These are phyloP conservation scores for Hippocampus guttulatus DNA, from an alignment of 2,113 vertebrate genomes.

Conservation along the genomic window DNA sequence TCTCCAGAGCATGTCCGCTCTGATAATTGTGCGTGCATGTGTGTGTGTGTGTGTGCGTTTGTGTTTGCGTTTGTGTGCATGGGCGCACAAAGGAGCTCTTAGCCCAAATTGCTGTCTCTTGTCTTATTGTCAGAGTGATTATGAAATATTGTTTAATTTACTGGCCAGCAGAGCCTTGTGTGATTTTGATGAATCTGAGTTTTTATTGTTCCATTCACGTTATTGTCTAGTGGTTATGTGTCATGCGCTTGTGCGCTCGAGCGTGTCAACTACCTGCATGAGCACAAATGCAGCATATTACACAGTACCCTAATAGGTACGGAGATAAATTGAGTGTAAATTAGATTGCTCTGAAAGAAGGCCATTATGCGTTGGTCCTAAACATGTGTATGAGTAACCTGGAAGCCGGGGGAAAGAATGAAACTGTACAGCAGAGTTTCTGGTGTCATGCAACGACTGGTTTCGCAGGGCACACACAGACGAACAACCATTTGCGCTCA, in stretches of 20 bases:
- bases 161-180: constrained; percentile 70
- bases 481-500: too few species aligned
- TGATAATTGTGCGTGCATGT: constrained; percentile 82
- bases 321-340: neutral
- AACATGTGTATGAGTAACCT: neutral
- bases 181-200: constrained; percentile 84
- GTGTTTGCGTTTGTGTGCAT: constrained; percentile 54
- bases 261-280: constrained; percentile 40
- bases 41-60: constrained; percentile 72
- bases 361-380: neutral
- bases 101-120: constrained; percentile 83
- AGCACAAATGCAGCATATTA: constrained; percentile 22
- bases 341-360: neutral
- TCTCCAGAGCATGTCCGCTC: constrained; percentile 88
- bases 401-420: neutral
- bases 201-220: constrained; percentile 80
- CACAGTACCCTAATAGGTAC: constrained; percentile 11
- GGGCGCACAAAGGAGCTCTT: constrained; percentile 76
- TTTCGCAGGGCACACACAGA: too few species aligned
- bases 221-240: constrained; percentile 74
- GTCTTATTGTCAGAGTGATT: constrained; percentile 82
- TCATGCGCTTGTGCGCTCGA: constrained; percentile 28
- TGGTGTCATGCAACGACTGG: too few species aligned
- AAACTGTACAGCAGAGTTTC: neutral
- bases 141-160: constrained; percentile 91